Evolutionary conservation across 2,888 invertebrate genomes (phyloP).

Genomic region (Nephrocerus scutellatus): DNA sequence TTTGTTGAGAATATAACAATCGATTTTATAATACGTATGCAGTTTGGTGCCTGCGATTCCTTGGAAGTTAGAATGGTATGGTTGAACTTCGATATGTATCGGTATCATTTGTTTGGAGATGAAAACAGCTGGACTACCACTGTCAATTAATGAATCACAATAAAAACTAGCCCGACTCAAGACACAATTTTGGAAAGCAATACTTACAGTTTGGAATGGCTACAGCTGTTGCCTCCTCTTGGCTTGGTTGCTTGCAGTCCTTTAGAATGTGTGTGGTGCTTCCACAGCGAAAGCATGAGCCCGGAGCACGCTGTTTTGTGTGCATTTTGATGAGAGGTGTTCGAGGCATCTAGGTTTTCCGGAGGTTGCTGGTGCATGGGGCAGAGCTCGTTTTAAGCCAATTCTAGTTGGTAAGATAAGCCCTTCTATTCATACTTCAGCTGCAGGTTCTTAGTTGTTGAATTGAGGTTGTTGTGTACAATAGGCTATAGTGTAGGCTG

Average conservation of each 20-base stretch:
- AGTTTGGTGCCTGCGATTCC: no score
- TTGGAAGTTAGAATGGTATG: constrained; percentile 2
- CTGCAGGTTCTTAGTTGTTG: constrained; percentile 4
- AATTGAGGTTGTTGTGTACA: constrained; percentile 3
- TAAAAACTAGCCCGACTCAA: constrained; percentile 5
- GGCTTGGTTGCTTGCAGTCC: constrained; percentile 6
- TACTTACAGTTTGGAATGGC: constrained; percentile 11
- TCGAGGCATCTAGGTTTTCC: constrained; percentile 2
- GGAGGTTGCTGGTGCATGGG: neutral
- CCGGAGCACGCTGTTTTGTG: constrained; percentile 1
- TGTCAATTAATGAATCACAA: constrained; percentile 7
- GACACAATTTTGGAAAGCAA: constrained; percentile 8
- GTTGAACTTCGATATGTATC: constrained; percentile 1
- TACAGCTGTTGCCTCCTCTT: no score
- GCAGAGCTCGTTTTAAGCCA: neutral
- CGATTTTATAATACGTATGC: constrained; percentile 3
- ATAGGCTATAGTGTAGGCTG: constrained; percentile 4
- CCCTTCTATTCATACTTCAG: constrained; percentile 4
- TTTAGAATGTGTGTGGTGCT: constrained; percentile 3
- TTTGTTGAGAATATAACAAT: constrained; percentile 1
- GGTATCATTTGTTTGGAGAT: constrained; percentile 3
- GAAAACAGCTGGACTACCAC: constrained; percentile 8
- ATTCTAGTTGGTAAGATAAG: no score
- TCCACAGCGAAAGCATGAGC: constrained; percentile 7
- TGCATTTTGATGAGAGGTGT: constrained; percentile 2